These are phyloP conservation scores for Epinephelus fuscoguttatus DNA, from an alignment of 2,113 vertebrate genomes.

Conservation along the genomic window DNA sequence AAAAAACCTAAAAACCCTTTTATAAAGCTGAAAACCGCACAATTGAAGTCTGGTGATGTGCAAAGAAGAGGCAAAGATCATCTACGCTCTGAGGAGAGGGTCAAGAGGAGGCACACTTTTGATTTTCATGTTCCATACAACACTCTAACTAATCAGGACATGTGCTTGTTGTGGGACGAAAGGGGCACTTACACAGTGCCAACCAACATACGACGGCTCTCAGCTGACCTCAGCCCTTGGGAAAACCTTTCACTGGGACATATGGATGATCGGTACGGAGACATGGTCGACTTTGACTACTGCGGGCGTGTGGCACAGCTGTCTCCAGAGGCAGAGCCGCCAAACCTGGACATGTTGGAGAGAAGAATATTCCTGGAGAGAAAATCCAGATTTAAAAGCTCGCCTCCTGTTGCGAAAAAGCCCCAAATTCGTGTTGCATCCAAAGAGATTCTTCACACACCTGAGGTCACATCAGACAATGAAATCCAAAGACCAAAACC, in stretches of 20 bases:
- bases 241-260: constrained; percentile 46
- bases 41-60: constrained; percentile 69
- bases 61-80: constrained; percentile 73
- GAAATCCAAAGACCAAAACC: constrained; percentile 43
- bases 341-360: constrained; percentile 75
- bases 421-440: constrained; percentile 37
- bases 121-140: constrained; percentile 59
- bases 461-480: constrained; percentile 31
- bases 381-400: constrained; percentile 67
- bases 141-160: constrained; percentile 69
- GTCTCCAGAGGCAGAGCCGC: constrained; percentile 58
- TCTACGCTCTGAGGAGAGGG: constrained; percentile 68
- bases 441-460: constrained; percentile 36
- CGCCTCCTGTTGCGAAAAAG: constrained; percentile 66
- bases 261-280: constrained; percentile 60
- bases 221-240: constrained; percentile 61
- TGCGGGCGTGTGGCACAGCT: constrained; percentile 57
- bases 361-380: constrained; percentile 68
- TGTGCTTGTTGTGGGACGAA: constrained; percentile 75
- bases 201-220: constrained; percentile 50
- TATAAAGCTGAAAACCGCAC: constrained; percentile 71
- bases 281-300: constrained; percentile 71
- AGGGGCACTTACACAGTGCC: constrained; percentile 52
- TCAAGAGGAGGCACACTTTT: constrained; percentile 78
- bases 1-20: constrained; percentile 85